Conservation (phyloP, 2,113 vertebrate genomes). For the Gopherus evgoodei region DNA sequence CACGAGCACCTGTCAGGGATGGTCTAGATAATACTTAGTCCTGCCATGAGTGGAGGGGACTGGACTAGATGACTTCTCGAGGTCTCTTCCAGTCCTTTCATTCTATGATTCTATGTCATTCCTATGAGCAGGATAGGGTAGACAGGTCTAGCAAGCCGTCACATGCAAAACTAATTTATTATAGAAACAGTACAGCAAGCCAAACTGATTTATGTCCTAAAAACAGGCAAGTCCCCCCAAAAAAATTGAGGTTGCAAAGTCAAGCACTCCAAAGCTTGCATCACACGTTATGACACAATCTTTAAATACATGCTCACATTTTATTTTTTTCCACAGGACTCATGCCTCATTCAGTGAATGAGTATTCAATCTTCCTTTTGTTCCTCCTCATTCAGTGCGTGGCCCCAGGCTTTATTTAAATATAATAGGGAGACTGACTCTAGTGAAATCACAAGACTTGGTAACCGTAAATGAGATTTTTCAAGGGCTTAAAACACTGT, state of each 20-base stretch:
- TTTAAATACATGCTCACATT: not conserved
- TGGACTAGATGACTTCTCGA: too few relatives aligned
- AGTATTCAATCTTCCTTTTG: not conserved
- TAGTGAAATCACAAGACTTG: not conserved
- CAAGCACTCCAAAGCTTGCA: not conserved
- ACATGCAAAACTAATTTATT: not conserved
- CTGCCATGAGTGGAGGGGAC: too few relatives aligned
- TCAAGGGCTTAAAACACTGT: not conserved
- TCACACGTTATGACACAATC: not conserved
- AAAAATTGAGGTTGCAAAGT: not conserved
- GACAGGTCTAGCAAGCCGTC: not conserved
- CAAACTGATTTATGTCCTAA: not conserved
- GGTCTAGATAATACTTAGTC: too few relatives aligned
- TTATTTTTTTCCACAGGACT: not conserved
- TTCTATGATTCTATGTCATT: too few relatives aligned
- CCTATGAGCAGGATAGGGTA: too few relatives aligned
- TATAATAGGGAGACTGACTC: not conserved
- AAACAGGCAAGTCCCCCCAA: not conserved
- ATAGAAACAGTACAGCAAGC: too few relatives aligned
- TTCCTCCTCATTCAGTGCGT: not conserved
- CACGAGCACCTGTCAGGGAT: too few relatives aligned
- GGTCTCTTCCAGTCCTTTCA: too few relatives aligned
- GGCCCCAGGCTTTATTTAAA: not conserved
- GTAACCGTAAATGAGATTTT: not conserved
- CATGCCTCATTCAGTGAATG: not conserved